Base-by-base conservation (phyloP, 2,888 invertebrate genomes). In the Agrochola circellaris region DNA sequence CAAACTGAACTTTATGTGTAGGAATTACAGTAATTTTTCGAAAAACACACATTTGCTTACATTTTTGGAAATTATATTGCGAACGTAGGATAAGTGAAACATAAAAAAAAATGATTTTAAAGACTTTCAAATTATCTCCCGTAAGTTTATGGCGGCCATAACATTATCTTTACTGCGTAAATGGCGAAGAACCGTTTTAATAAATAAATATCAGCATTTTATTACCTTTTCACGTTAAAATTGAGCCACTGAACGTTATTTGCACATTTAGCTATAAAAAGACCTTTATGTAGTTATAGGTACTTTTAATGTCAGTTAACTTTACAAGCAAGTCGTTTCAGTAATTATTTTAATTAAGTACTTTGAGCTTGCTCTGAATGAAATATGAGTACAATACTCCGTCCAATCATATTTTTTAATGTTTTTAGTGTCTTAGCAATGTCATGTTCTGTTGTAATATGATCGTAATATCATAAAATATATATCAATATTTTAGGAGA, bases 81-180 rank as follows among this genome's bases (percentile, higher is more conserved):
- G 42, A 42, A 42, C 42, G 42, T 9, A 42, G 42, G 42, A 11
- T 42, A 78, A 71, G 71, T 60, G 38, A 75, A 73, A 67, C 58
- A 83, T 71, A 76, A 54, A 26, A 26, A 67, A 62, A 77, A 75
- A 69, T 68, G 56, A 82, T 72, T 75, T 73, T 76, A 72, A 71
- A 75, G 62, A 65, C 72, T 42, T 64, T 73, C 17, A 82, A 86
- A 79, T 80, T 84, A 79, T 69, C 61, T 82, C 54, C 48, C 30
- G 58, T 83, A 66, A 78, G 65, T 83, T 86, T 86, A 86, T 81
- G n/a, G 69, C 34, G 17, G 67, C 51, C 65, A 75, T 86, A 77
- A 86, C 73, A 85, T 85, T 84, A 84, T 78, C 77, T 82, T 84
- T 79, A 84, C 51, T 61, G 73, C 77, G 38, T 75, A 61, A 83